These are phyloP conservation scores for Acanthosepion esculentum DNA, from an alignment of 2,888 invertebrate species.

Conservation along the genomic window DNA sequence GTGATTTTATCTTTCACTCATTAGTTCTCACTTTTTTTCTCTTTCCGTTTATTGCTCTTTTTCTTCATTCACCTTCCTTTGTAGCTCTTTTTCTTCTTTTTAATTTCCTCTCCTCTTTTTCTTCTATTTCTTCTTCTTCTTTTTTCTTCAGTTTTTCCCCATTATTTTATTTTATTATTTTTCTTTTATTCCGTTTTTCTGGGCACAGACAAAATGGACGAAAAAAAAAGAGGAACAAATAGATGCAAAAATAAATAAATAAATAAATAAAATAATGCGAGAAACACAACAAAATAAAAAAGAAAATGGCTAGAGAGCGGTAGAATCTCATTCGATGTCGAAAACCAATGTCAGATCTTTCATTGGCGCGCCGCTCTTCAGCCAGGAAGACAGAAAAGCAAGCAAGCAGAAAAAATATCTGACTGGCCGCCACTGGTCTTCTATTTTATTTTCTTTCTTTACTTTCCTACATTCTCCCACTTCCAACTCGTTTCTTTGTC, in stretches of 20 bases:
- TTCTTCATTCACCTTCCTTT: not conserved
- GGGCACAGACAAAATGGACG: not conserved
- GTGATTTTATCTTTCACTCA: no score
- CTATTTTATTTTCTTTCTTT: not conserved
- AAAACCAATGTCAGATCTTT: slow-evolving; percentile 33
- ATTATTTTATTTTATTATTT: not conserved
- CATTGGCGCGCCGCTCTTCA: slow-evolving; percentile 6
- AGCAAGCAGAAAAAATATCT: not conserved
- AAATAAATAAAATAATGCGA: not conserved
- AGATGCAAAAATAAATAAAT: not conserved
- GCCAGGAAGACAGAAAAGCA: slow-evolving; percentile 3
- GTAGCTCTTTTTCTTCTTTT: no score
- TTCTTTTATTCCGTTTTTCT: not conserved
- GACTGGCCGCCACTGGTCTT: not conserved
- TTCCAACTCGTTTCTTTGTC: not conserved
- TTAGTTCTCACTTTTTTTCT: not conserved
- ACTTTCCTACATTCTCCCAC: not conserved
- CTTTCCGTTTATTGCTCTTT: not conserved
- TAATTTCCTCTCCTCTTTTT: not conserved
- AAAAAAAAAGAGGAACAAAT: not conserved
- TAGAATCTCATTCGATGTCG: slow-evolving; percentile 4
- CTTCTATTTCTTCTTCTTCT: not conserved
- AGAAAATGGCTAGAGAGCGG: not conserved
- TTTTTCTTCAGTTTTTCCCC: not conserved
- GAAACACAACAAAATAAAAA: not conserved